Percentiles rank a stretch among this genome's conserved stretches.
phyloP scores from a whole-genome alignment of 2,113 vertebrate genomes.

The Colius striatus region DNA sequence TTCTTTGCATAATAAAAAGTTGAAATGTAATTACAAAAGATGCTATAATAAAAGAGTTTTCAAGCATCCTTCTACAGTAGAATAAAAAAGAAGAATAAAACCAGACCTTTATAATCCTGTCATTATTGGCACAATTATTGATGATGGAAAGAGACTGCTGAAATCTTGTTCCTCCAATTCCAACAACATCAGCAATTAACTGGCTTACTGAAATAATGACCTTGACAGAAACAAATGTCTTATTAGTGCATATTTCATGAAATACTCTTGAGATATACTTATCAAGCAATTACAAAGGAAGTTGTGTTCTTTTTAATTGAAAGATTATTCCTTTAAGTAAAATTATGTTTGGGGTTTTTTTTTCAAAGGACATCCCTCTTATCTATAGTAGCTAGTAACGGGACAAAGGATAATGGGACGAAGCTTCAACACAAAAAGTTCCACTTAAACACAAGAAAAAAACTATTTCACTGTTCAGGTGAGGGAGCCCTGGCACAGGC shows the following conservation, averaged over 20 bases:
- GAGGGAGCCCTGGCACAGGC: too few relatives aligned
- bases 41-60: neutral
- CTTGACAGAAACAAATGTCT: slow-evolving; percentile 70
- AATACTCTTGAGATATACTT: neutral
- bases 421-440: too few relatives aligned
- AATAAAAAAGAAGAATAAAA: neutral
- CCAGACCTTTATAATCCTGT: slow-evolving; percentile 92
- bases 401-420: too few relatives aligned
- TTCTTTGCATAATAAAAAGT: neutral
- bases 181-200: slow-evolving; percentile 96
- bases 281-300: neutral
- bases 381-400: too few relatives aligned
- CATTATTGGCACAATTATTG: slow-evolving; percentile 98
- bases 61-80: neutral
- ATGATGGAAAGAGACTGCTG: slow-evolving; percentile 98
- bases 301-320: neutral
- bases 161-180: slow-evolving; percentile 96
- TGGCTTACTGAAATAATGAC: slow-evolving; percentile 99
- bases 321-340: neutral
- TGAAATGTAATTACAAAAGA: neutral
- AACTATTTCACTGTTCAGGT: too few relatives aligned
- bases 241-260: neutral
- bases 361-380: too few relatives aligned
- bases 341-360: neutral
- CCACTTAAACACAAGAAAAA: too few relatives aligned